Base-by-base conservation (phyloP, 2,888 invertebrate species). In the Crocallis elinguaria region DNA sequence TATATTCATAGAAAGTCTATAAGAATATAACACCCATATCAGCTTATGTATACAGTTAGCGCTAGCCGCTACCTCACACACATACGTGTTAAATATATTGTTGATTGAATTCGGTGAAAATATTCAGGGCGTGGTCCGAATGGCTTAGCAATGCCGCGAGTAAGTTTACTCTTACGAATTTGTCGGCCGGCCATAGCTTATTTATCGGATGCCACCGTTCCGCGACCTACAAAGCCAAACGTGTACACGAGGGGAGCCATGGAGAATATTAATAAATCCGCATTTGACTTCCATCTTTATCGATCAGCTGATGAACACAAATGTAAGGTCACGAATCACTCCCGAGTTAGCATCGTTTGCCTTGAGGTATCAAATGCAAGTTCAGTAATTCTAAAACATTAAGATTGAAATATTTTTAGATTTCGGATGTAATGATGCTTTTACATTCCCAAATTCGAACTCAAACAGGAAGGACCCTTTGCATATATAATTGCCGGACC, bases 151-250 rank as follows among this genome's bases (percentile, higher is more conserved):
- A 60, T 57, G 64, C 67, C 62, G 71, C 68, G 69, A 63, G 57
- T 64, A 68, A 69, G 69, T 70, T 69, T 71, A 72, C 72, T 78
- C 73, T 75, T 73, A 76, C 70, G 60, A 81, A 81, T 78, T 79
- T 69, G 77, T 79, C 73, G 69, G 50, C 49, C 73, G 69, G 50
- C 49, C 73, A 71, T 72, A 73, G 79, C 71, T 78, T 76, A 79
- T 78, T 57, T 77, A 80, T 75, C 69, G 77, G 73, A 62, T 71
- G 73, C 79, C 75, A 86, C 85, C 77, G 86, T 82, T 82, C 67
- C 68, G 76, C 80, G 88, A 84, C 87, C 86, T 71, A 87, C 82
- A 84, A 86, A 82, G 71, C 76, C 71, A 77, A 60, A 73, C 73
- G 71, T 69, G 72, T 69, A 64, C 73, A 71, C 53, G 57, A 66